phyloP scores from a whole-genome alignment of 2,888 invertebrate genomes.

The Heliconius aoede region DNA sequence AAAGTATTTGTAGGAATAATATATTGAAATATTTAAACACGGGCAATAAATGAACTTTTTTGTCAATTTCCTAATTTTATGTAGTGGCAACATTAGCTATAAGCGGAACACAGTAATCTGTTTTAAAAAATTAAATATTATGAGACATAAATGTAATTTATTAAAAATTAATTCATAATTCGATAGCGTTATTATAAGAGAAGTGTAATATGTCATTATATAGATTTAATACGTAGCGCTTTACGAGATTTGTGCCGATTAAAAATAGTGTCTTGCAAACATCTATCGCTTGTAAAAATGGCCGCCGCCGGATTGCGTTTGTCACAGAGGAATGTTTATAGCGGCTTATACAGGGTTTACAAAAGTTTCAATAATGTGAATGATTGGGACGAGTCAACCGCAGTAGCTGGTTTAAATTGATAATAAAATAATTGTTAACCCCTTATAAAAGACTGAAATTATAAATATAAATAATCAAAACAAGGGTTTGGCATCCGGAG shows the following conservation, averaged over 20 bases:
- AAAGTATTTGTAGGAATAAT: neutral
- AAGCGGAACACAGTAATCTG: constrained; percentile 31
- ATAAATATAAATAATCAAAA: constrained; percentile 37
- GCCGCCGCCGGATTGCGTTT: constrained; percentile 51
- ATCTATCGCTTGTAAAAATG: constrained; percentile 50
- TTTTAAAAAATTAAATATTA: constrained; percentile 33
- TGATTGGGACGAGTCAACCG: constrained; percentile 30
- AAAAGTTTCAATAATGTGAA: constrained; percentile 29
- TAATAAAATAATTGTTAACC: constrained; percentile 36
- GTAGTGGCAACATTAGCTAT: constrained; percentile 28
- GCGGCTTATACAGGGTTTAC: constrained; percentile 45
- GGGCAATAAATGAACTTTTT: neutral
- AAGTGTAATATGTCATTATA: constrained; percentile 11
- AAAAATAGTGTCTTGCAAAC: constrained; percentile 30
- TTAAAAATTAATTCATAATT: constrained; percentile 34
- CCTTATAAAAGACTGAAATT: constrained; percentile 39
- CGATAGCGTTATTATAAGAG: constrained; percentile 1
- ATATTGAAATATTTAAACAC: neutral
- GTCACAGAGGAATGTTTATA: constrained; percentile 50
- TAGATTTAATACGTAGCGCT: constrained; percentile 29
- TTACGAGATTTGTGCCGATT: constrained; percentile 38
- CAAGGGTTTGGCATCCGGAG: constrained; percentile 34
- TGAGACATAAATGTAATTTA: constrained; percentile 26
- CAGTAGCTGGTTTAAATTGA: constrained; percentile 21
- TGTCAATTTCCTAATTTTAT: constrained; percentile 4